Evolutionary conservation across 1,140 invertebrate species (phyloP).

Genomic region (Drosophila pachea): DNA sequence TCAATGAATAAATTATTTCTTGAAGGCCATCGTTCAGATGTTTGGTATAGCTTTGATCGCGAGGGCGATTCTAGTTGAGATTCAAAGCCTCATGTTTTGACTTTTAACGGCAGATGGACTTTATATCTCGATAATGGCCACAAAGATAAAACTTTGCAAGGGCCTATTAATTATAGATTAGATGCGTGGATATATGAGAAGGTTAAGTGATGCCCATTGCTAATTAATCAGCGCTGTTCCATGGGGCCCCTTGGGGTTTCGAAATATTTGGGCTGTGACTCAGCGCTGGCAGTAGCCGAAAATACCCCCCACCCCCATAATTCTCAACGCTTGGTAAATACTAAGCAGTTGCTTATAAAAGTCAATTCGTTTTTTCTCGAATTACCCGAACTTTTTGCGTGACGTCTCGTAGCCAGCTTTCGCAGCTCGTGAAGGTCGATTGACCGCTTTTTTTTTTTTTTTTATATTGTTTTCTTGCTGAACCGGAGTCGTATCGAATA

Average conservation of each 20-base stretch:
- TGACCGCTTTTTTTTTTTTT: constrained; percentile 32
- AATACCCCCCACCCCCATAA: constrained; percentile 31
- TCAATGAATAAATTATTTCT: constrained; percentile 3
- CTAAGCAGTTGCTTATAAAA: constrained; percentile 53
- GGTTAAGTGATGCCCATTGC: constrained; percentile 19
- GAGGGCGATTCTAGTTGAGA: constrained; percentile 56
- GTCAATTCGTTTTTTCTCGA: constrained; percentile 53
- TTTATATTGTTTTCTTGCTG: constrained; percentile 27
- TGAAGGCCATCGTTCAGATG: constrained; percentile 58
- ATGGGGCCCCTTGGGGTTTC: constrained; percentile 2
- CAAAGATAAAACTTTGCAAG: constrained; percentile 11
- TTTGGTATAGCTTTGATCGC: constrained; percentile 41
- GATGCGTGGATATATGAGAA: not conserved
- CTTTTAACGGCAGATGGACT: constrained; percentile 29
- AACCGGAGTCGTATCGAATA: constrained; percentile 26
- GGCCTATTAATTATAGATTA: constrained; percentile 45
- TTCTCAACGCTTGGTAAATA: constrained; percentile 53
- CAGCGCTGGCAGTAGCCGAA: constrained; percentile 18
- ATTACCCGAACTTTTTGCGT: constrained; percentile 37
- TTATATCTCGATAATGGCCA: constrained; percentile 53
- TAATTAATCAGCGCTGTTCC: constrained; percentile 24
- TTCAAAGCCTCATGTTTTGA: constrained; percentile 37
- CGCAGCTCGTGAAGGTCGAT: constrained; percentile 56
- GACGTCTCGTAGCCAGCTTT: constrained; percentile 53
- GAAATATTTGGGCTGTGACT: constrained; percentile 52